phyloP scores from a whole-genome alignment of 92 coral and sea anemone species.

The Plumapathes pennacea region DNA sequence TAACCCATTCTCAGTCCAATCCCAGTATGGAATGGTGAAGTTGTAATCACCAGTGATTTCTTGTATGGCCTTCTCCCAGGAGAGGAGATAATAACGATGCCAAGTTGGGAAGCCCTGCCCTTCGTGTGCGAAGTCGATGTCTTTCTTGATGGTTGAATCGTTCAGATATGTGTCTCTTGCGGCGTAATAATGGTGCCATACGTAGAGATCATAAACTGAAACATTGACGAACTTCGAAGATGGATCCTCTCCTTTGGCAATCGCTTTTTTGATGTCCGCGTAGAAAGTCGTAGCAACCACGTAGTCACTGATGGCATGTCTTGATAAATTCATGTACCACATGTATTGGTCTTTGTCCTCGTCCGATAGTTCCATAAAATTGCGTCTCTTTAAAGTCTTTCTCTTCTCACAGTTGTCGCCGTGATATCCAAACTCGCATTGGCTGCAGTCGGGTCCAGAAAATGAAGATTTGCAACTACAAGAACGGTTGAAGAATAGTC shows the following conservation, averaged over 20 bases:
- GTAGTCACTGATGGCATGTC: slow-evolving; percentile 35
- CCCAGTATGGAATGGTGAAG: slow-evolving; percentile 51
- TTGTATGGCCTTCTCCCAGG: slow-evolving; percentile 55
- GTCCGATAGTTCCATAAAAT: slow-evolving; percentile 36
- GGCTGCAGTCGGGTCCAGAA: slow-evolving; percentile 74
- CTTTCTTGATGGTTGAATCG: not conserved
- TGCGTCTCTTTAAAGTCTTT: slow-evolving; percentile 27
- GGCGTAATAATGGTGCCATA: slow-evolving; percentile 69
- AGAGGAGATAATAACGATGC: slow-evolving; percentile 63
- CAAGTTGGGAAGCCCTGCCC: slow-evolving; percentile 81
- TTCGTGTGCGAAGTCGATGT: slow-evolving; percentile 64
- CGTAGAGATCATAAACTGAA: slow-evolving; percentile 42
- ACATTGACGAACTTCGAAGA: slow-evolving; percentile 25
- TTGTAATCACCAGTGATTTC: slow-evolving; percentile 32
- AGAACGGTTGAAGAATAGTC: slow-evolving; percentile 31
- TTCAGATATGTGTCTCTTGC: slow-evolving; percentile 48
- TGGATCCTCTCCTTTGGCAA: slow-evolving; percentile 21
- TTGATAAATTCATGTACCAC: slow-evolving; percentile 53
- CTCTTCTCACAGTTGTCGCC: slow-evolving; percentile 58
- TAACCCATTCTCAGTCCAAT: slow-evolving; percentile 27
- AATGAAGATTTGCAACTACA: slow-evolving; percentile 53
- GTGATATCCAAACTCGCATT: slow-evolving; percentile 67
- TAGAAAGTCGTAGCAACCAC: slow-evolving; percentile 42
- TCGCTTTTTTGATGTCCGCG: slow-evolving; percentile 14
- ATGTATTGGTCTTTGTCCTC: slow-evolving; percentile 61